A percentile compares a stretch with the other conserved stretches of the same genome.
Evolutionary conservation across 1,140 invertebrate species (phyloP).

Genomic region (Micrasema longulum): DNA sequence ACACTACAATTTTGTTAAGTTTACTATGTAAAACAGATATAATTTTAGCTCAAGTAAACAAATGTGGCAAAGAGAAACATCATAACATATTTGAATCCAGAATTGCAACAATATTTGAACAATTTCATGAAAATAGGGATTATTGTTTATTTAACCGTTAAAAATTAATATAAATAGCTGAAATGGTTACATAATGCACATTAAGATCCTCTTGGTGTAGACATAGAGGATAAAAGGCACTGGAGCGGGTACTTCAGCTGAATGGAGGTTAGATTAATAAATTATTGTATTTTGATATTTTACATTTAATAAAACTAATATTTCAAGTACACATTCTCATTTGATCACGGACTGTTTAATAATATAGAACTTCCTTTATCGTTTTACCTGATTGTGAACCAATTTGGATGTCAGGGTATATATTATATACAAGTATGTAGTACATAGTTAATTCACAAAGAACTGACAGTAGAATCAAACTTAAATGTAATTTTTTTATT

Average conservation of each 20-base stretch:
- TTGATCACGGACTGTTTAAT: conserved; percentile 7
- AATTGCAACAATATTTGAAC: too few relatives aligned
- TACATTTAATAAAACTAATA: conserved; percentile 25
- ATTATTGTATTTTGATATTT: conserved; percentile 35
- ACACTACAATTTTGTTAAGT: too few relatives aligned
- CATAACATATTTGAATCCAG: too few relatives aligned
- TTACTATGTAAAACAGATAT: too few relatives aligned
- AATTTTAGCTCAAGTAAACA: too few relatives aligned
- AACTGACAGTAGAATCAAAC: conserved; percentile 31
- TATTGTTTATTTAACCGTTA: too few relatives aligned
- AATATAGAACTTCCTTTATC: neutral
- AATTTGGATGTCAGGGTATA: conserved; percentile 36
- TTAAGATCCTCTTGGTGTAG: too few relatives aligned
- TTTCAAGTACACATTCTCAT: conserved; percentile 17
- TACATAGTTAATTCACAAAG: conserved; percentile 25
- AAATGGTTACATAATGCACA: too few relatives aligned
- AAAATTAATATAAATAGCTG: too few relatives aligned
- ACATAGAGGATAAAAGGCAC: neutral
- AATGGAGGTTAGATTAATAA: conserved; percentile 11
- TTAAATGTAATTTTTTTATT: neutral
- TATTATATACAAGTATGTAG: conserved; percentile 28
- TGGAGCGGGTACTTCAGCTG: conserved; percentile 21
- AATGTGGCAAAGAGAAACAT: neutral
- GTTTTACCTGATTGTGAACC: conserved; percentile 26
- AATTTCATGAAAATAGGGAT: too few relatives aligned